These are phyloP conservation scores for Catostomus latipinnis DNA, from an alignment of 2,797 vertebrate genomes.

Conservation along the genomic window DNA sequence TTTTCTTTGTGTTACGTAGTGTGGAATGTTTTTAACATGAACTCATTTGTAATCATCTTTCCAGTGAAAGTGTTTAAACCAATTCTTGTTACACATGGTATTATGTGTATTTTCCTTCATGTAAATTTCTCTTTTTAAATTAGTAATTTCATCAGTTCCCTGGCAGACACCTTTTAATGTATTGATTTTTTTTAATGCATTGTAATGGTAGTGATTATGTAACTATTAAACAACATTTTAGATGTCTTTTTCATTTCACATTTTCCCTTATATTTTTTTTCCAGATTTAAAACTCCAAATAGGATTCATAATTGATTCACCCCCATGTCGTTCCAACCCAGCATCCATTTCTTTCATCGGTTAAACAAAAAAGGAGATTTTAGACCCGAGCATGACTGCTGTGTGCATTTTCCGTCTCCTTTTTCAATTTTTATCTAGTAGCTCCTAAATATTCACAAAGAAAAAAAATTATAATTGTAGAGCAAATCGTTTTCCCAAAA, in stretches of 20 bases:
- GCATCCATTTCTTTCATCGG: too few relatives aligned
- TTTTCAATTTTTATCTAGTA: too few relatives aligned
- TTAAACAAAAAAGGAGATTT: too few relatives aligned
- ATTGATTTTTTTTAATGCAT: constrained; percentile 8
- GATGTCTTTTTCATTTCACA: not conserved
- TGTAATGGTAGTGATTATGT: constrained; percentile 15
- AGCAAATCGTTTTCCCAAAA: too few relatives aligned
- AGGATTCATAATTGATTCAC: too few relatives aligned
- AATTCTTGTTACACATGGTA: not conserved
- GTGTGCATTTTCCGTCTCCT: too few relatives aligned
- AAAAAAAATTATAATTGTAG: too few relatives aligned
- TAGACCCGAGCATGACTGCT: too few relatives aligned
- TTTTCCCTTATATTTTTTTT: not conserved
- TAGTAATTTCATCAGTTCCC: not conserved
- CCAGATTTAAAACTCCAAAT: not conserved
- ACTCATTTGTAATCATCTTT: constrained; percentile 14
- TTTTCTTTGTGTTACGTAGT: not conserved
- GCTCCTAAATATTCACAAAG: too few relatives aligned
- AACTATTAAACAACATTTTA: constrained; percentile 12
- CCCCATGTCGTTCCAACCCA: not conserved
- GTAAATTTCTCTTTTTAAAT: constrained; percentile 31
- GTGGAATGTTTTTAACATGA: constrained; percentile 26
- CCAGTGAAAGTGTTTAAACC: not conserved
- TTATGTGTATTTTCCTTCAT: constrained; percentile 25
- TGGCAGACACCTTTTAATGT: constrained; percentile 17